These are phyloP conservation scores for Acanthococcus lagerstroemiae DNA, from an alignment of 2,888 invertebrate species.

Conservation along the genomic window DNA sequence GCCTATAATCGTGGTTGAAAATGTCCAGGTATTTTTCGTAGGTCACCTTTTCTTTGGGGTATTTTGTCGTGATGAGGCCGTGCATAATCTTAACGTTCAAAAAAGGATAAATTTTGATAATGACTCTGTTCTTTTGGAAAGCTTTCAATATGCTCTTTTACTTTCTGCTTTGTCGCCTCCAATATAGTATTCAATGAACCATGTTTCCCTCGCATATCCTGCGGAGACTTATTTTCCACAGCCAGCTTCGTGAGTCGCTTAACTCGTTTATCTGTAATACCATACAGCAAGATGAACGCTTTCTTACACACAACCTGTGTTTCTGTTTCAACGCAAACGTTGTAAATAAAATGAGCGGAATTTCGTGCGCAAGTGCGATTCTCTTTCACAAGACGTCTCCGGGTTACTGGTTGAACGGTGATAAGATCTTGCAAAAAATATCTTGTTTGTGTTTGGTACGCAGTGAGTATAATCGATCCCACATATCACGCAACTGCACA, in stretches of 20 bases:
- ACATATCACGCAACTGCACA: neutral
- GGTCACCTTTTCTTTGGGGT: constrained; percentile 14
- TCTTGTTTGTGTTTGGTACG: neutral
- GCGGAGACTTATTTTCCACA: constrained; percentile 3
- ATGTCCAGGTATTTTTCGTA: constrained; percentile 31
- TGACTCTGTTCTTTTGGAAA: constrained; percentile 19
- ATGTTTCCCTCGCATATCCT: constrained; percentile 23
- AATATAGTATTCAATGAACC: neutral
- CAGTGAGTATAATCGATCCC: neutral
- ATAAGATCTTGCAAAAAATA: neutral
- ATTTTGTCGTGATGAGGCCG: constrained; percentile 15
- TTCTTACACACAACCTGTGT: constrained; percentile 4
- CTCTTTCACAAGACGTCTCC: neutral
- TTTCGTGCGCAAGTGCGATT: too few relatives aligned
- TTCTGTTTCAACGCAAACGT: neutral
- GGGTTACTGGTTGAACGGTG: neutral
- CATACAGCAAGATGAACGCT: constrained; percentile 16
- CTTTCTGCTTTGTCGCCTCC: neutral
- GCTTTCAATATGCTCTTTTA: constrained; percentile 21
- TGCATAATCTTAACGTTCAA: constrained; percentile 23
- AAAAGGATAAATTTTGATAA: constrained; percentile 13
- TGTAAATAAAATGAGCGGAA: too few relatives aligned
- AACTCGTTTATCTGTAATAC: constrained; percentile 10
- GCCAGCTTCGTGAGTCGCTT: neutral
- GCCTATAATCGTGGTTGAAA: constrained; percentile 20